Conservation (phyloP, 2,888 invertebrate genomes). For the Cephalotes varians region DNA sequence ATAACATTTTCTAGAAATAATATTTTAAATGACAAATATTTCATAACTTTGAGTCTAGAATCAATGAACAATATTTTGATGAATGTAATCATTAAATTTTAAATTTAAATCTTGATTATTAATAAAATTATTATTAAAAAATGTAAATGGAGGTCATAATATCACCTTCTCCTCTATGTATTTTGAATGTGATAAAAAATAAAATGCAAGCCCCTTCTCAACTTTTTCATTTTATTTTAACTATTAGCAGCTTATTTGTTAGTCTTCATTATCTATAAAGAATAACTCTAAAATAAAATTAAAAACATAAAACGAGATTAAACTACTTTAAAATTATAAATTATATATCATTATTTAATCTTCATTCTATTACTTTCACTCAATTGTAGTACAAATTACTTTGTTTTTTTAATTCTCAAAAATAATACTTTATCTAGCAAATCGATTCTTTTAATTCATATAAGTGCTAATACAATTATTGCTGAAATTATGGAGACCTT, state of each 20-base stretch:
- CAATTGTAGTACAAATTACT: neutral
- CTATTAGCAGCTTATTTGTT: neutral
- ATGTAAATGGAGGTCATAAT: no score
- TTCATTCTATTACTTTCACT: neutral
- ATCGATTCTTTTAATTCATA: conserved; percentile 10
- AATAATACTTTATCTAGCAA: neutral
- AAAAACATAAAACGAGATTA: neutral
- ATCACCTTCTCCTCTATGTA: no score
- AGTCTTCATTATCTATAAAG: neutral
- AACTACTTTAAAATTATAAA: neutral
- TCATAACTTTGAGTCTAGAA: no score
- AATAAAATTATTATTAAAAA: no score
- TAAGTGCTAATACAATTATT: conserved; percentile 5
- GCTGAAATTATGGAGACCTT: neutral
- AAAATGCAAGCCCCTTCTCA: neutral
- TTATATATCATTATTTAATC: neutral
- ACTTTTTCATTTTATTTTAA: neutral
- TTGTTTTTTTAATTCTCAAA: neutral
- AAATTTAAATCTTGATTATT: no score
- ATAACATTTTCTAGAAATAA: no score
- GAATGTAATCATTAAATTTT: no score
- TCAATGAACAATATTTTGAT: no score
- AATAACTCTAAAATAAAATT: neutral
- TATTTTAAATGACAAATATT: no score
- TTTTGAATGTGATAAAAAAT: neutral